Base-by-base conservation (phyloP, 2,113 vertebrate genomes). In the Eudyptes chrysolophus region DNA sequence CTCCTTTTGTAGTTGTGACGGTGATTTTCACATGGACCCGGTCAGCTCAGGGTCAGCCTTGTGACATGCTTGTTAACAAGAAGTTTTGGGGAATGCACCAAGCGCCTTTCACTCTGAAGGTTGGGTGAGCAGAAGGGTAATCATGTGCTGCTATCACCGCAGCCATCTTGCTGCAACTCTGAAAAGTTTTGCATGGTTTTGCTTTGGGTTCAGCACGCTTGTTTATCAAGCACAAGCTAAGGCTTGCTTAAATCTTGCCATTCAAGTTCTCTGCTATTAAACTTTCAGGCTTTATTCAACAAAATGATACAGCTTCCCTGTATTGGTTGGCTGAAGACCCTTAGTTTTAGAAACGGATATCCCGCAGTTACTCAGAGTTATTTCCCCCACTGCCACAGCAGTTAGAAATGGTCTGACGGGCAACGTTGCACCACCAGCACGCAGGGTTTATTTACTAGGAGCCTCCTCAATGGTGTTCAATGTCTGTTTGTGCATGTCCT, bases 151-250 rank as follows among this genome's bases (percentile, higher is more conserved):
- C 84, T 97, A 96, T 96, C 94, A 16, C 64, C 4, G 0, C 72
- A 97, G 84, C 86, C 86, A 96, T 96, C 84, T 94, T 94, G 49
- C 89, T 96, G 61, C 86, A 97, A 62, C 68, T 87, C 72, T 69
- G 84, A 84, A 57, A 57, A 44, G 96, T 96, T 98, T 96, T 88
- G 87, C 96, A 94, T 97, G 92, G 87, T 97, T 98, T 97, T 98
- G 94, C 97, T 98, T 98, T 97, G 95, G 91, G 96, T 97, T 97
- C 72, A 72, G 88, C 16, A 2, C 38, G 61, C 93, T 97, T 97
- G 97, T 97, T 98, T 98, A 96, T 97, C 94, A 88, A 91, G 94
- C 92, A 61, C 97, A 94, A 97, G 98, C 96, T 93, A 97, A 94
- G 96, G 96, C 98, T 96, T 96, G 98, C 97, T 97, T 90, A 89